Conservation (phyloP, 2,113 vertebrate genomes). For the Brevimyrus niger region DNA sequence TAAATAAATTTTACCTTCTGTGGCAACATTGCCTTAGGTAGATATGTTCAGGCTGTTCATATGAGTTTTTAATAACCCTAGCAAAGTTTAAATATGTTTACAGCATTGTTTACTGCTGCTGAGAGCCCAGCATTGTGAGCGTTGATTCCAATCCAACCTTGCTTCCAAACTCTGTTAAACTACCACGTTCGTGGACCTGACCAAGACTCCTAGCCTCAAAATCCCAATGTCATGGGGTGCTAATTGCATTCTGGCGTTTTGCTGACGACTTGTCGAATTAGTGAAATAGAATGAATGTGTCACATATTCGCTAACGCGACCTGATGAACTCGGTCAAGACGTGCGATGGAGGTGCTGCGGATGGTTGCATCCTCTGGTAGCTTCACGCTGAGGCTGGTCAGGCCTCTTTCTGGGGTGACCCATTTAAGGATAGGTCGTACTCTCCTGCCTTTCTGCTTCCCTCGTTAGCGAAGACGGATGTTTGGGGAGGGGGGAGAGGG, state of each 20-base stretch:
- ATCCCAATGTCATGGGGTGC: not conserved
- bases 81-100: not conserved
- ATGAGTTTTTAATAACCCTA: not conserved
- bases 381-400: not conserved
- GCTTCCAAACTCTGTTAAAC: not conserved
- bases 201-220: not conserved
- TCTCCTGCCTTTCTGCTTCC: slow-evolving; percentile 12
- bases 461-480: not conserved
- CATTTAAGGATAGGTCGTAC: not conserved
- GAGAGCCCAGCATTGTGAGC: not conserved
- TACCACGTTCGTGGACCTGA: not conserved
- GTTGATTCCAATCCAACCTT: not conserved
- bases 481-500: not conserved
- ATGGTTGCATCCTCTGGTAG: not conserved
- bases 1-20: not conserved
- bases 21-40: not conserved
- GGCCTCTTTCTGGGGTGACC: not conserved
- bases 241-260: not conserved
- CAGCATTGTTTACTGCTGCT: not conserved
- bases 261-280: not conserved
- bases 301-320: not conserved
- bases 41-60: not conserved
- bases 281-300: not conserved
- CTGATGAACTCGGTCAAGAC: not conserved
- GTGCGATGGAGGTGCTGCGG: not conserved